Conservation (phyloP, 2,888 invertebrate genomes). For the Sicus ferrugineus region DNA sequence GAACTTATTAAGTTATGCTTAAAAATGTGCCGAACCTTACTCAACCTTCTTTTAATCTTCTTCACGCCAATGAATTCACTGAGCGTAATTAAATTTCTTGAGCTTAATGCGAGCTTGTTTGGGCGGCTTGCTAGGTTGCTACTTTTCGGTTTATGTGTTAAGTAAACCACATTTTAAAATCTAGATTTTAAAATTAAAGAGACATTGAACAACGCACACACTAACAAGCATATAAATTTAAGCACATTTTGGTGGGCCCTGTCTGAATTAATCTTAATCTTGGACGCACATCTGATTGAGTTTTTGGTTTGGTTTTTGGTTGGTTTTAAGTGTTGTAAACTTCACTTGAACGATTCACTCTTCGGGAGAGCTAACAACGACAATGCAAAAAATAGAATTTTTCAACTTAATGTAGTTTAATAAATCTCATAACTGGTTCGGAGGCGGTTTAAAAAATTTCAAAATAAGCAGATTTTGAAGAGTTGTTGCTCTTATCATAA, state of each 20-base stretch:
- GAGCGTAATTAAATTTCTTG: constrained; percentile 8
- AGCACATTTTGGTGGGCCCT: background rate
- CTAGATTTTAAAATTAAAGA: background rate
- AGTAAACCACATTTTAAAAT: constrained; percentile 22
- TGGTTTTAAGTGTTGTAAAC: background rate
- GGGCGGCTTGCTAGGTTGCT: background rate
- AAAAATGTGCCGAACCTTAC: constrained; percentile 22
- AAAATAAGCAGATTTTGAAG: no score
- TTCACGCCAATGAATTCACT: constrained; percentile 33
- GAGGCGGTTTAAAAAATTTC: no score
- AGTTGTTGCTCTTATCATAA: no score
- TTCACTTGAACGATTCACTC: background rate
- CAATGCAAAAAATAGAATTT: no score
- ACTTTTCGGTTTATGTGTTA: background rate
- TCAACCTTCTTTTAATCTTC: constrained; percentile 31
- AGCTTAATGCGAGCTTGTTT: constrained; percentile 9
- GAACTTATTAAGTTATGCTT: constrained; percentile 47
- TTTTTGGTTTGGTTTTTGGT: background rate
- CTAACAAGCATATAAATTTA: background rate
- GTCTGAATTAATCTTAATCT: background rate
- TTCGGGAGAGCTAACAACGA: background rate
- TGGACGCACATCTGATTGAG: background rate
- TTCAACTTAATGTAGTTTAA: no score
- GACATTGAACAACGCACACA: background rate
- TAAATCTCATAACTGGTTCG: no score